These are phyloP conservation scores for Eurypyga helias DNA, from an alignment of 2,113 vertebrate species.

Conservation along the genomic window DNA sequence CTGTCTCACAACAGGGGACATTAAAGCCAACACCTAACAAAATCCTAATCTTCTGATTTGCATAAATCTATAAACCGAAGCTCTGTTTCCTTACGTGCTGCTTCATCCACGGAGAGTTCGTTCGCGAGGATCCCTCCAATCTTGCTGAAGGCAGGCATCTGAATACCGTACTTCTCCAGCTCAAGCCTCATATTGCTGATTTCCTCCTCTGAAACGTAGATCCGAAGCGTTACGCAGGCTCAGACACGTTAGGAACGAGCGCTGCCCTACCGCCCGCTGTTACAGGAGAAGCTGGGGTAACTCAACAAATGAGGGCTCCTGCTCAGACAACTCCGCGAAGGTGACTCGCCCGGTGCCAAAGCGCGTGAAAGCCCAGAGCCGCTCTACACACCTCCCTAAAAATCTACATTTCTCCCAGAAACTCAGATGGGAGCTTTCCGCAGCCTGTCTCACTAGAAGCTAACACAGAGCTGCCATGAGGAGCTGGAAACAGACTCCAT, in stretches of 20 bases:
- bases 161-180: slow-evolving; percentile 98
- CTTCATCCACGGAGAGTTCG: slow-evolving; percentile 96
- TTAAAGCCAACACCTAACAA: not conserved
- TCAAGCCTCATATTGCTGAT: slow-evolving; percentile 98
- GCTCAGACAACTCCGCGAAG: too few relatives aligned
- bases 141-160: slow-evolving; percentile 99
- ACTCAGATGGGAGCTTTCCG: not conserved
- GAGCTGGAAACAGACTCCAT: not conserved
- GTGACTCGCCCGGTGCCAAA: not conserved
- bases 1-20: not conserved
- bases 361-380: not conserved
- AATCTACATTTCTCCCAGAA: not conserved
- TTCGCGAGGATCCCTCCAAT: slow-evolving; percentile 98
- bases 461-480: not conserved
- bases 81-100: slow-evolving; percentile 84
- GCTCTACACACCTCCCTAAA: not conserved
- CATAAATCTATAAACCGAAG: not conserved
- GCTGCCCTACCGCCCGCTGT: not conserved
- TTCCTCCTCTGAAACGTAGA: slow-evolving; percentile 88
- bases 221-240: not conserved
- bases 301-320: not conserved
- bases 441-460: not conserved
- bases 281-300: not conserved
- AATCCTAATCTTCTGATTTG: not conserved
- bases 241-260: not conserved